phyloP scores from a whole-genome alignment of 2,113 vertebrate genomes.

The Ornithorhynchus anatinus region DNA sequence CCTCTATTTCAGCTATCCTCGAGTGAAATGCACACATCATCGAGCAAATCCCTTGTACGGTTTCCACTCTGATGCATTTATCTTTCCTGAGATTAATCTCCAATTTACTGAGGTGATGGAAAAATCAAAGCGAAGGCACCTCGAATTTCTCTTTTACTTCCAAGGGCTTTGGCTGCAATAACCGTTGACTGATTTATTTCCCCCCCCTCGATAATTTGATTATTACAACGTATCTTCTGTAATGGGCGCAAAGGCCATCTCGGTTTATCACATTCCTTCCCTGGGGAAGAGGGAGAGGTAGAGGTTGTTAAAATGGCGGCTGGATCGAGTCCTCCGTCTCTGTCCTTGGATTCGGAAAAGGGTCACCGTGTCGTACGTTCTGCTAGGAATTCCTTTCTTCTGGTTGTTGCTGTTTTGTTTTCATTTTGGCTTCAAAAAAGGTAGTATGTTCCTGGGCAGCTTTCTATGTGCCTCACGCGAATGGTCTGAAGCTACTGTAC shows the following conservation, averaged over 20 bases:
- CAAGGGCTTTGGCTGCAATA: slow-evolving; percentile 11
- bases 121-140: slow-evolving; percentile 51
- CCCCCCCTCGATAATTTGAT: slow-evolving; percentile 31
- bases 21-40: slow-evolving; percentile 44
- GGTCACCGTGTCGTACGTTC: neutral
- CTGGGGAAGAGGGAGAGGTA: slow-evolving; percentile 1
- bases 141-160: neutral
- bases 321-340: neutral
- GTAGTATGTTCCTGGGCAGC: neutral
- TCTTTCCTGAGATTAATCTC: slow-evolving; percentile 50
- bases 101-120: slow-evolving; percentile 30
- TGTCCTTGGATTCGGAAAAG: neutral
- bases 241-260: neutral
- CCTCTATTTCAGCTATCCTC: slow-evolving; percentile 29
- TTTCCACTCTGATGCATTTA: slow-evolving; percentile 44
- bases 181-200: slow-evolving; percentile 24
- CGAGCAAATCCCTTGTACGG: slow-evolving; percentile 20
- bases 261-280: slow-evolving; percentile 8
- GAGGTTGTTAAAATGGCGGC: neutral
- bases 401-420: neutral
- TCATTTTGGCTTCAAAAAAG: neutral
- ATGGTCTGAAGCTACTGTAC: neutral
- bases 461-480: neutral
- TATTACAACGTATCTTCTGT: slow-evolving; percentile 17
- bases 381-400: neutral